Evolutionary conservation across 2,797 vertebrate genomes (phyloP).

Genomic region (Trematomus bernacchii): DNA sequence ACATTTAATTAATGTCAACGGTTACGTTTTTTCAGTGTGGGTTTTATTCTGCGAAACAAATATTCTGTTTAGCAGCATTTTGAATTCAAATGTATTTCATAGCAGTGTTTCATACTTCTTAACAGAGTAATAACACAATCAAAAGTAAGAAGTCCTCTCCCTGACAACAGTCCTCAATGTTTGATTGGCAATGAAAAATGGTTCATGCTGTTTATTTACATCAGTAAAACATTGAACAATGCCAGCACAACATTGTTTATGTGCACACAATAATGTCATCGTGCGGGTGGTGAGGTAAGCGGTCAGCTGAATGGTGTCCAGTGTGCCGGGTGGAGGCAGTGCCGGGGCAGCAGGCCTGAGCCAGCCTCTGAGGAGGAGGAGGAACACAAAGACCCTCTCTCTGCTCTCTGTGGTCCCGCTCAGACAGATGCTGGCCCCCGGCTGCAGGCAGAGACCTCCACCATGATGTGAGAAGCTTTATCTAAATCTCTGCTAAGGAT

Average conservation of each 20-base stretch:
- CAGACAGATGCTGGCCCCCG: slow-evolving; percentile 40
- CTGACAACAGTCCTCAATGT: too few relatives aligned
- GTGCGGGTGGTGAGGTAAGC: slow-evolving; percentile 69
- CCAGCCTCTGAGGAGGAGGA: slow-evolving; percentile 40
- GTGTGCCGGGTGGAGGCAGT: slow-evolving; percentile 72
- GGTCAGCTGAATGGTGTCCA: slow-evolving; percentile 77
- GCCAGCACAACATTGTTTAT: not conserved
- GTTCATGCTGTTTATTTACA: not conserved
- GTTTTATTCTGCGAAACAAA: not conserved
- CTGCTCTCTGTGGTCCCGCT: slow-evolving; percentile 40
- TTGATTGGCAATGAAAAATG: too few relatives aligned
- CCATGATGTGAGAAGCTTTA: slow-evolving; percentile 76
- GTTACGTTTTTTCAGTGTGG: too few relatives aligned
- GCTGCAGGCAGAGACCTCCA: slow-evolving; percentile 32
- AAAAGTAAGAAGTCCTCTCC: too few relatives aligned
- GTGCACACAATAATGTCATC: slow-evolving; percentile 31
- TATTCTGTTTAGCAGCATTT: not conserved
- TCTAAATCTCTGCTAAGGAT: slow-evolving; percentile 59
- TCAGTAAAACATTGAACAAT: not conserved
- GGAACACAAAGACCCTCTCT: slow-evolving; percentile 67
- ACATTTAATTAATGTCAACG: too few relatives aligned
- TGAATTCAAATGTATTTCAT: not conserved
- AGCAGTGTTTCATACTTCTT: not conserved
- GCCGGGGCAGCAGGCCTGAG: slow-evolving; percentile 57
- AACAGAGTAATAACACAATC: not conserved